These are phyloP conservation scores for Drosophila incognita DNA, from an alignment of 2,888 invertebrate species.

Conservation along the genomic window DNA sequence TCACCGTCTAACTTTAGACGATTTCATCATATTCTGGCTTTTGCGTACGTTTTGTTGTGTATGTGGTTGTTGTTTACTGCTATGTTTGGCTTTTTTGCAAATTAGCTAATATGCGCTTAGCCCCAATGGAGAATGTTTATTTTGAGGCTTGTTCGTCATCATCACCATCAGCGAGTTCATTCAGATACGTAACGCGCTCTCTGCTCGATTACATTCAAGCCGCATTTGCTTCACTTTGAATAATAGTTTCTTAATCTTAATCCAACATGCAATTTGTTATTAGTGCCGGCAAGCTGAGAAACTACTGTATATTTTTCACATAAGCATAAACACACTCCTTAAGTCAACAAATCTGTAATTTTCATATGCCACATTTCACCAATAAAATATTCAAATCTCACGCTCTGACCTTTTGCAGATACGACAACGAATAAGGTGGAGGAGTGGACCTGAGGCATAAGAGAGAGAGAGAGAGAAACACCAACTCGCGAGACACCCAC, in stretches of 20 bases:
- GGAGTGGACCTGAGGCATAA: conserved; percentile 12
- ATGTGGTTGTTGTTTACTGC: conserved; percentile 21
- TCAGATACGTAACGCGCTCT: conserved; percentile 17
- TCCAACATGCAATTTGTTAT: conserved; percentile 10
- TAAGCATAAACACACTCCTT: conserved; percentile 20
- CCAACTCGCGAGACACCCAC: conserved; percentile 47
- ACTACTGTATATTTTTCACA: neutral
- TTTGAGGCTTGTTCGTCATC: conserved; percentile 41
- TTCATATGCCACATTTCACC: conserved; percentile 14
- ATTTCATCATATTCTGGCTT: conserved; percentile 72
- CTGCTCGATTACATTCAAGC: conserved; percentile 17
- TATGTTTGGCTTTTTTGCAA: conserved; percentile 47
- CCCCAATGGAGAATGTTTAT: conserved; percentile 65
- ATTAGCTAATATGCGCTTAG: conserved; percentile 76
- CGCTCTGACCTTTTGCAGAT: conserved; percentile 79
- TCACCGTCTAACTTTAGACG: conserved; percentile 68
- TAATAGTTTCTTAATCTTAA: conserved; percentile 8
- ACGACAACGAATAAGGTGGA: conserved; percentile 48
- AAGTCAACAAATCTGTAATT: conserved; percentile 2
- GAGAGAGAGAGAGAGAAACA: neutral
- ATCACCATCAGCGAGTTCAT: conserved; percentile 18
- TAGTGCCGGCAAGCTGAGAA: neutral
- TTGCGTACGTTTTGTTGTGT: conserved; percentile 56
- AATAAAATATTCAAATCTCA: conserved; percentile 57
- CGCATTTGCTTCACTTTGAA: conserved; percentile 1